phyloP scores from a whole-genome alignment of 2,113 vertebrate species.

The Lates calcarifer region DNA sequence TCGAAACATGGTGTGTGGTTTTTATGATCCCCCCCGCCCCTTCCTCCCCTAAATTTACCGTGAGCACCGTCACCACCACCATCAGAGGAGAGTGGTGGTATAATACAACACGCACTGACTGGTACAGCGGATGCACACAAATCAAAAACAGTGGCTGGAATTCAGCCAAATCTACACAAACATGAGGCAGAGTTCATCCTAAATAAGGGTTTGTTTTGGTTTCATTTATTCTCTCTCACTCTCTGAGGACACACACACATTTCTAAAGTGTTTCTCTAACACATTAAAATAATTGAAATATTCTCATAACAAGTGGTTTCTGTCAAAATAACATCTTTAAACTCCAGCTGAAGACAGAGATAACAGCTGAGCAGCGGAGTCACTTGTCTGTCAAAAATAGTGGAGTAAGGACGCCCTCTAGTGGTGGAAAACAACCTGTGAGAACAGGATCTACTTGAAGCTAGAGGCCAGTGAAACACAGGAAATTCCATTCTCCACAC shows the following conservation, averaged over 20 bases:
- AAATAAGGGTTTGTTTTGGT: too few relatives aligned
- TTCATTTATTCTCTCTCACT: not conserved
- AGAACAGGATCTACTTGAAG: too few relatives aligned
- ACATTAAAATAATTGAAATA: too few relatives aligned
- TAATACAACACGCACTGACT: not conserved
- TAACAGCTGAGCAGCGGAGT: not conserved
- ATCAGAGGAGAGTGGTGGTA: not conserved
- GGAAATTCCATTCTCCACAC: too few relatives aligned
- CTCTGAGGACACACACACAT: not conserved
- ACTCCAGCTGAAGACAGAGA: too few relatives aligned
- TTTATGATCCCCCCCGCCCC: too few relatives aligned
- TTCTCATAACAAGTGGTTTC: too few relatives aligned
- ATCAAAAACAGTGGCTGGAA: not conserved
- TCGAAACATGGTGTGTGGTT: not conserved
- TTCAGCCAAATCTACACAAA: too few relatives aligned
- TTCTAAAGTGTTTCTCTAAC: too few relatives aligned
- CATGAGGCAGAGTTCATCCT: too few relatives aligned
- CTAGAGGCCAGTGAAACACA: too few relatives aligned
- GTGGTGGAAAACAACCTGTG: slow-evolving; percentile 1
- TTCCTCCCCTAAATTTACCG: not conserved
- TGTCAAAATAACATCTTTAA: too few relatives aligned
- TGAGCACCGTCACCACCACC: not conserved
- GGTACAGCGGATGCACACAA: not conserved
- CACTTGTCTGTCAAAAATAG: not conserved
- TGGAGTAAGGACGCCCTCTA: not conserved